These are phyloP conservation scores for Apodemia duryi DNA, from an alignment of 2,888 invertebrate genomes.

Conservation along the genomic window DNA sequence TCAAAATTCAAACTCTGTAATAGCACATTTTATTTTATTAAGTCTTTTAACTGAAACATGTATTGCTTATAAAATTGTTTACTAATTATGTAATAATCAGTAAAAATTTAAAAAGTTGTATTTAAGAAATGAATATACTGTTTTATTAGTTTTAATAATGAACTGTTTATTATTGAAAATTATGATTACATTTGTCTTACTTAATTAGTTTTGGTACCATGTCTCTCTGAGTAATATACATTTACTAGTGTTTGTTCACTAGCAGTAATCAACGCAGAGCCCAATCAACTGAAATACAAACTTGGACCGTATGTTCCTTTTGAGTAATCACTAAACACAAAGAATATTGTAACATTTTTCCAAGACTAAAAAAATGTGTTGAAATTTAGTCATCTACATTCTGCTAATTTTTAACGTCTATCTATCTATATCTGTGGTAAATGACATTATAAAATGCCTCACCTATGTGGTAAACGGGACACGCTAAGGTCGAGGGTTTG, in stretches of 20 bases:
- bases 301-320: neutral
- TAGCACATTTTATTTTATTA: too few relatives aligned
- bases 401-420: neutral
- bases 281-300: neutral
- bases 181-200: neutral
- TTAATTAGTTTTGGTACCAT: neutral
- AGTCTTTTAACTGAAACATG: too few relatives aligned
- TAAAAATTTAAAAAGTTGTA: neutral
- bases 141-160: neutral
- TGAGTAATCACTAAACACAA: neutral
- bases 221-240: neutral
- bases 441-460: constrained; percentile 48
- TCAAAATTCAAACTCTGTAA: too few relatives aligned
- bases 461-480: constrained; percentile 92
- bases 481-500: constrained; percentile 94
- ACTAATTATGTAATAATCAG: neutral
- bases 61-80: too few relatives aligned
- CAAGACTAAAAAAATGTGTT: neutral
- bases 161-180: neutral
- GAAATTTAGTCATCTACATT: neutral
- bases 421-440: constrained; percentile 9
- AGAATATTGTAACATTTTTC: neutral
- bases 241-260: neutral
- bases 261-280: neutral
- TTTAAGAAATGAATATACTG: neutral